Percentiles rank a stretch among this genome's conserved stretches.
These are phyloP conservation scores for Panonychus citri DNA, from an alignment of 1,140 invertebrate genomes.

Conservation along the genomic window DNA sequence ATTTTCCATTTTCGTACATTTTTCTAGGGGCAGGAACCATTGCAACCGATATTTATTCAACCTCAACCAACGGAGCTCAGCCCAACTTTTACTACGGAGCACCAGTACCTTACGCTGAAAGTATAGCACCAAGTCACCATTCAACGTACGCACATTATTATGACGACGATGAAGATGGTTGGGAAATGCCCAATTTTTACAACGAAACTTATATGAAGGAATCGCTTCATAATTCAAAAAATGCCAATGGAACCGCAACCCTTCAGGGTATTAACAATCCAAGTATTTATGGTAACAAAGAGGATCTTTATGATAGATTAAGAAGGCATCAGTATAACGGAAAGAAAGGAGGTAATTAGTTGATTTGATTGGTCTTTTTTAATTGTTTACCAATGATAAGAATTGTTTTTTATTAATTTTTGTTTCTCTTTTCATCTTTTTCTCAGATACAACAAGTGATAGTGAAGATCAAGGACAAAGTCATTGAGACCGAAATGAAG, in stretches of 20 bases:
- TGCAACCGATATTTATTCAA: conserved; percentile 1
- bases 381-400: neutral
- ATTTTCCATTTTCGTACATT: neutral
- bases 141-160: conserved; percentile 88
- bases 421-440: conserved; percentile 2
- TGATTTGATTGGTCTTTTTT: neutral
- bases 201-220: conserved; percentile 89
- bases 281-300: conserved; percentile 80
- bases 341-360: conserved; percentile 45
- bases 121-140: conserved; percentile 78
- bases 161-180: conserved; percentile 79
- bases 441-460: conserved; percentile 14
- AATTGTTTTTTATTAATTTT: neutral
- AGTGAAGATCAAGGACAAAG: conserved; percentile 14
- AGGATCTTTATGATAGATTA: conserved; percentile 80
- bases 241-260: conserved; percentile 30
- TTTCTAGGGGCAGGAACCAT: neutral
- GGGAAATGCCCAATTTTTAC: conserved; percentile 93
- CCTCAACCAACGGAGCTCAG: conserved; percentile 32
- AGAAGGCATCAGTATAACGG: conserved; percentile 83
- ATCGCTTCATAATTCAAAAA: conserved; percentile 4
- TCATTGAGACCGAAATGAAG: neutral
- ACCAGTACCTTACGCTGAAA: conserved; percentile 70
- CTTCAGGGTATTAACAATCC: conserved; percentile 48
- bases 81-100: conserved; percentile 90